These are phyloP conservation scores for Tolmerus cingulatus DNA, from an alignment of 2,888 invertebrate genomes.

Conservation along the genomic window DNA sequence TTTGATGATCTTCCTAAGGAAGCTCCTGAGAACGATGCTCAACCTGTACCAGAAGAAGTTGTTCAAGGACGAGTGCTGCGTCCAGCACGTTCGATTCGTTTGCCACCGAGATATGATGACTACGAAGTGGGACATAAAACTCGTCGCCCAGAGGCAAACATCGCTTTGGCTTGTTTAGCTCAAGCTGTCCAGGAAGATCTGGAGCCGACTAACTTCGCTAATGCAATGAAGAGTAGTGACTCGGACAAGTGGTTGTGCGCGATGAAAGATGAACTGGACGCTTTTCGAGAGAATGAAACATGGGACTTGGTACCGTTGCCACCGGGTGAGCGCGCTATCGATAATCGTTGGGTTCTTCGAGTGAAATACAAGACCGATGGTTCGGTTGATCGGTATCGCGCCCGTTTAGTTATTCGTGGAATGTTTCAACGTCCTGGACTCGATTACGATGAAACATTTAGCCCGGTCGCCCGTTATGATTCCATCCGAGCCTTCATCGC, in stretches of 20 bases:
- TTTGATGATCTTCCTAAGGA: not conserved
- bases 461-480: not conserved
- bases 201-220: not conserved
- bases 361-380: slow-evolving; percentile 15
- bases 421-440: slow-evolving; percentile 27
- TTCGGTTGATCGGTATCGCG: slow-evolving; percentile 17
- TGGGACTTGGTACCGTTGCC: not conserved
- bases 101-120: not conserved
- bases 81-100: not conserved
- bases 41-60: no score
- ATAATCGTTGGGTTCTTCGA: slow-evolving; percentile 48
- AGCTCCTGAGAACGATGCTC: not conserved
- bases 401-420: slow-evolving; percentile 40
- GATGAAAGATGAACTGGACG: not conserved
- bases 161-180: not conserved
- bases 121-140: not conserved
- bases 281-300: not conserved
- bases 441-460: not conserved
- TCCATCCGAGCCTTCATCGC: not conserved
- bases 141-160: not conserved
- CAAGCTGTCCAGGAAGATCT: not conserved
- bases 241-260: not conserved
- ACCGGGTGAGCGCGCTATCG: not conserved
- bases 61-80: not conserved
- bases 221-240: not conserved